Evolutionary conservation across 2,113 vertebrate species (phyloP).

Genomic region (Triplophysa rosa): DNA sequence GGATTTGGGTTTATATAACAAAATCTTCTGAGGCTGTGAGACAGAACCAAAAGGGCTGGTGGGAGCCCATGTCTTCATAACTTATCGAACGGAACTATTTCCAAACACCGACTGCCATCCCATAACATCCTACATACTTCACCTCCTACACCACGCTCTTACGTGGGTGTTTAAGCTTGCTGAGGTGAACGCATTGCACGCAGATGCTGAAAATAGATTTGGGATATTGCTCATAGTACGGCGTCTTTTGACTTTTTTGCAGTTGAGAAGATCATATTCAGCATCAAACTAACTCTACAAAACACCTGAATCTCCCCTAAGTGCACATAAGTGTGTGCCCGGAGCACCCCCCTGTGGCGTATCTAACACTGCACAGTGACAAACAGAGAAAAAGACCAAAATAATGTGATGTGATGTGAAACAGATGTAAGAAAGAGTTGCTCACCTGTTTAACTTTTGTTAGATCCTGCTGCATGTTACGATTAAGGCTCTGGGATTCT

Average conservation of each 20-base stretch:
- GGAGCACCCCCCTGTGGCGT: slow-evolving; percentile 52
- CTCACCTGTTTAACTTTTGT: slow-evolving; percentile 82
- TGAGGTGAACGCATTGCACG: slow-evolving; percentile 14
- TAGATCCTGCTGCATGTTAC: slow-evolving; percentile 81
- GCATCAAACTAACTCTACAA: background rate
- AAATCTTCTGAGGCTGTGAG: slow-evolving; percentile 30
- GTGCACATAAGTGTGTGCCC: background rate
- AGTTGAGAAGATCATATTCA: slow-evolving; percentile 9
- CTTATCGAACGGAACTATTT: slow-evolving; percentile 48
- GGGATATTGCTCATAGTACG: slow-evolving; percentile 12
- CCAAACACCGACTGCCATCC: slow-evolving; percentile 38
- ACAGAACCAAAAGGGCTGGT: slow-evolving; percentile 18
- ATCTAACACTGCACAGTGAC: slow-evolving; percentile 7
- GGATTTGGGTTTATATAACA: slow-evolving; percentile 49
- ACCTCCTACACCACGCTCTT: slow-evolving; percentile 43
- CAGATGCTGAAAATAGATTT: slow-evolving; percentile 33
- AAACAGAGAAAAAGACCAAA: background rate
- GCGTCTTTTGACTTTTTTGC: background rate
- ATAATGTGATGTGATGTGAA: background rate
- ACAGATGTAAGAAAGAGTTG: background rate
- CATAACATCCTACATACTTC: slow-evolving; percentile 44
- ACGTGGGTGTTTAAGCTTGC: slow-evolving; percentile 47
- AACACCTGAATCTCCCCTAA: slow-evolving; percentile 1
- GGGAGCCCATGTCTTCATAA: slow-evolving; percentile 42
- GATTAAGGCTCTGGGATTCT: slow-evolving; percentile 79